phyloP scores from a whole-genome alignment of 2,888 invertebrate genomes.

The Melanotus villosus region DNA sequence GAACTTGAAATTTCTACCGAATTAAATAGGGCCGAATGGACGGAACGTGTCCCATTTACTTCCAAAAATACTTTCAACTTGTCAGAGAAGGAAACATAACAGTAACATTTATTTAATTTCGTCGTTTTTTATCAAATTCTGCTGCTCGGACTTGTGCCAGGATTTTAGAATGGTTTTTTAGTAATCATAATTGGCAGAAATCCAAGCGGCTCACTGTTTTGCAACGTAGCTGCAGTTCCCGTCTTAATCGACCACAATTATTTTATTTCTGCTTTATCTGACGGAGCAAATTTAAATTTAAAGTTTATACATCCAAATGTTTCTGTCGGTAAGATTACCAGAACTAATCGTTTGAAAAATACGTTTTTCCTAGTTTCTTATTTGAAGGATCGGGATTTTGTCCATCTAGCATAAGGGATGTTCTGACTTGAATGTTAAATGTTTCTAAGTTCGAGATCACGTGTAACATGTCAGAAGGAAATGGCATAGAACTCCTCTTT shows the following conservation, averaged over 20 bases:
- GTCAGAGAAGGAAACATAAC: neutral
- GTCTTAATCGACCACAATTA: constrained; percentile 9
- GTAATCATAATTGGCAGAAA: constrained; percentile 18
- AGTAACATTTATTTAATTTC: constrained; percentile 10
- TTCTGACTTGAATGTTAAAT: constrained; percentile 24
- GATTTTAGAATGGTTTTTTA: neutral
- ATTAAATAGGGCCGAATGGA: neutral
- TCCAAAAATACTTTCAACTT: constrained; percentile 1
- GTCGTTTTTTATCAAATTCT: neutral
- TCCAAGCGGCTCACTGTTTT: constrained; percentile 11
- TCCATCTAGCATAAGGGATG: constrained; percentile 21
- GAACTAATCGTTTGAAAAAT: constrained; percentile 19
- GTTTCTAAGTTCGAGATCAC: constrained; percentile 22
- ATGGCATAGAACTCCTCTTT: constrained; percentile 20
- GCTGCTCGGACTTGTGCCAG: constrained; percentile 14
- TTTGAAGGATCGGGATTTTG: constrained; percentile 22
- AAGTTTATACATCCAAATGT: neutral
- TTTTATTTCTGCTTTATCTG: neutral
- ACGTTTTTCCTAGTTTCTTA: constrained; percentile 13
- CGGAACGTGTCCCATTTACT: neutral
- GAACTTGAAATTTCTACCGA: constrained; percentile 1
- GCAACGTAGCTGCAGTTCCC: neutral
- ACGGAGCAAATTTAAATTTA: neutral
- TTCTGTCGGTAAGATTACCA: neutral
- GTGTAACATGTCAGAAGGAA: constrained; percentile 26